phyloP scores from a whole-genome alignment of 2,113 vertebrate genomes.

The Xiphias gladius region DNA sequence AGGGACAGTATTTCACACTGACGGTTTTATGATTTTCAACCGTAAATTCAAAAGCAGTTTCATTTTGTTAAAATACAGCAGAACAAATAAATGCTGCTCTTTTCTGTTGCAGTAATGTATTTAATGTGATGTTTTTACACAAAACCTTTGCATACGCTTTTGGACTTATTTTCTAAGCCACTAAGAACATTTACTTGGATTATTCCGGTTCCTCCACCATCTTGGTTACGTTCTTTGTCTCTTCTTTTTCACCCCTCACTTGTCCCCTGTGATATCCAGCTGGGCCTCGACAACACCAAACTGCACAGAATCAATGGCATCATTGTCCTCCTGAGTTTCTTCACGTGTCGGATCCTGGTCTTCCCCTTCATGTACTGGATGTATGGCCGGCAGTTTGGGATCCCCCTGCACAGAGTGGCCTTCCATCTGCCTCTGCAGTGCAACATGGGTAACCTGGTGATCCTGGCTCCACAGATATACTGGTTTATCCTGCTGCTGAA shows the following conservation, averaged over 20 bases:
- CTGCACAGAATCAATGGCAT: slow-evolving; percentile 90
- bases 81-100: not conserved
- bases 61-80: not conserved
- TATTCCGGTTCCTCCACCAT: not conserved
- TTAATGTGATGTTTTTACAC: not conserved
- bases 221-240: not conserved
- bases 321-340: slow-evolving; percentile 88
- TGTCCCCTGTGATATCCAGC: slow-evolving; percentile 75
- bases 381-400: slow-evolving; percentile 84
- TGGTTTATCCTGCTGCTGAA: slow-evolving; percentile 91
- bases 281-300: slow-evolving; percentile 86
- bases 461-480: slow-evolving; percentile 92
- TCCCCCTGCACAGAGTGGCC: slow-evolving; percentile 85
- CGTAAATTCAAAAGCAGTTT: not conserved
- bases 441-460: slow-evolving; percentile 88
- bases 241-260: not conserved
- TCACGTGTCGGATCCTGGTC: slow-evolving; percentile 89
- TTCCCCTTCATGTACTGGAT: slow-evolving; percentile 94
- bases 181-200: too few species aligned
- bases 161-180: not conserved
- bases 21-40: not conserved
- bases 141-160: not conserved
- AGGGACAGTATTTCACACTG: not conserved
- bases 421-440: slow-evolving; percentile 89
- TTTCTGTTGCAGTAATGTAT: not conserved